These are phyloP conservation scores for Ischnura elegans DNA, from an alignment of 2,888 invertebrate genomes.

Conservation along the genomic window DNA sequence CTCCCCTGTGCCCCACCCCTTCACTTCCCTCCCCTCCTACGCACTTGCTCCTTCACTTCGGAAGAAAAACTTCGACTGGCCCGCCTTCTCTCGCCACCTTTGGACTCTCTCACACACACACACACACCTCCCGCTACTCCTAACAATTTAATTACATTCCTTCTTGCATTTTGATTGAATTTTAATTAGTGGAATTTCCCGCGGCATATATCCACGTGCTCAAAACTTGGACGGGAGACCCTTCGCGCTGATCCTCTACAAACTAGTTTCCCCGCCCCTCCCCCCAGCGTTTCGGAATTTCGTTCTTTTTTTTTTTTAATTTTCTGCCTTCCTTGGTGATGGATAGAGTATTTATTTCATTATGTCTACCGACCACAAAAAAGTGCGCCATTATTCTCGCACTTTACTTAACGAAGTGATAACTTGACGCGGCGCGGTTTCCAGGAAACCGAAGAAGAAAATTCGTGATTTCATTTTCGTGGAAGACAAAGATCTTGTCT, in stretches of 20 bases:
- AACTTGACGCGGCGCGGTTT: no score
- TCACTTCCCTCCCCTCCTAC: neutral
- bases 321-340: neutral
- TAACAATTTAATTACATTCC: slow-evolving; percentile 35
- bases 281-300: neutral
- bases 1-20: no score
- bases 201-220: neutral
- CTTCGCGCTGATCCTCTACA: neutral
- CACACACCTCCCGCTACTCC: neutral
- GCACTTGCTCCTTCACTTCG: neutral
- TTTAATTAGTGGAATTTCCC: slow-evolving; percentile 24
- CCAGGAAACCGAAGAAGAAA: neutral
- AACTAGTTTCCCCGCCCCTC: neutral
- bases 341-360: neutral
- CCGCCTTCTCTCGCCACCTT: neutral
- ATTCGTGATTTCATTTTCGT: neutral
- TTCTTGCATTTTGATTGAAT: neutral
- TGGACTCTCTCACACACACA: neutral
- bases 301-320: neutral
- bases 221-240: neutral
- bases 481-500: neutral
- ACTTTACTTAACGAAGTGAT: neutral
- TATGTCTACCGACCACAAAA: neutral
- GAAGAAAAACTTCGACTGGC: neutral
- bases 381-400: neutral